phyloP scores from a whole-genome alignment of 2,113 vertebrate species.

The Entosphenus tridentatus region DNA sequence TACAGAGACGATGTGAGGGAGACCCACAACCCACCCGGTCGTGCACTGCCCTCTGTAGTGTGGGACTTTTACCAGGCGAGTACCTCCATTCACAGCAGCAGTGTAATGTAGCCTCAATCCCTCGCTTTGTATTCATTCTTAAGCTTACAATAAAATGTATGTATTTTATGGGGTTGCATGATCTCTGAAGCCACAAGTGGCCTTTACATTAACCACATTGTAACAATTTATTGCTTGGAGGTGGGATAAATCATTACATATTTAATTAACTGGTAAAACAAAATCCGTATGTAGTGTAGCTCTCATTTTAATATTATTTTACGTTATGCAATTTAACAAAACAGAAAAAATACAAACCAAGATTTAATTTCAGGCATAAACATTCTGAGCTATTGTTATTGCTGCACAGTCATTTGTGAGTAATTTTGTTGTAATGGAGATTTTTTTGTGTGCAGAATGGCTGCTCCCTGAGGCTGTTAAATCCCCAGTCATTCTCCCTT shows the following conservation, averaged over 20 bases:
- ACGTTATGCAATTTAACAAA: background rate
- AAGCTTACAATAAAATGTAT: background rate
- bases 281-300: background rate
- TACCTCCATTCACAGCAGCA: background rate
- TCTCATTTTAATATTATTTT: background rate
- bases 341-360: background rate
- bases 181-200: background rate
- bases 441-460: constrained; percentile 27
- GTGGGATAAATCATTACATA: background rate
- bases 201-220: background rate
- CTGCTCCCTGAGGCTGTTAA: constrained; percentile 64
- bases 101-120: background rate
- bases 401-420: background rate
- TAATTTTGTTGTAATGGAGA: background rate
- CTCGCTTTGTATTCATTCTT: background rate
- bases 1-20: constrained; percentile 46
- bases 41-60: constrained; percentile 46
- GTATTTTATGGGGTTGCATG: background rate
- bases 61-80: constrained; percentile 63
- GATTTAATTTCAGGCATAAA: background rate
- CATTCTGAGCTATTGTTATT: background rate
- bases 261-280: background rate
- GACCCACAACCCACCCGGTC: constrained; percentile 57
- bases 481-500: constrained; percentile 62
- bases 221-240: background rate